Percentiles rank a stretch among this genome's conserved stretches.
phyloP scores from a whole-genome alignment of 2,113 vertebrate species.

The Eudyptes chrysolophus region DNA sequence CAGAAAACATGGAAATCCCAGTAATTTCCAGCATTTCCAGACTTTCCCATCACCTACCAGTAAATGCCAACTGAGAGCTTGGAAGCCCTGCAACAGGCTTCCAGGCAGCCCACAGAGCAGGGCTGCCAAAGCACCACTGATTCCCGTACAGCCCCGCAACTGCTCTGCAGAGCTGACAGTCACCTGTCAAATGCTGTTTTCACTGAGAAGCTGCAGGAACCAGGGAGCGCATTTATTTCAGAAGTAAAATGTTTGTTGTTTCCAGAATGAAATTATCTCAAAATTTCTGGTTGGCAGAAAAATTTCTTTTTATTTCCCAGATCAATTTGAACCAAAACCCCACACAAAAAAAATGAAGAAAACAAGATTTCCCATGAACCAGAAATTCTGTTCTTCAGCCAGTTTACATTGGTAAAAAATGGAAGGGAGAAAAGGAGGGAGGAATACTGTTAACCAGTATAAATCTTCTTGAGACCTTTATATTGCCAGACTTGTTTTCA shows the following conservation, averaged over 20 bases:
- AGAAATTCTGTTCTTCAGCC: background rate
- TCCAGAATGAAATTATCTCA: background rate
- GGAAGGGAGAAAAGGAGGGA: background rate
- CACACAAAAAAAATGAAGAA: background rate
- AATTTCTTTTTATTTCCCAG: background rate
- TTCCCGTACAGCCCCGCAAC: background rate
- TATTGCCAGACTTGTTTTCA: background rate
- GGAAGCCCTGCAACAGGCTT: background rate
- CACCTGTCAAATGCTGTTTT: slow-evolving; percentile 45
- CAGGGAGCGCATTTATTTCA: background rate
- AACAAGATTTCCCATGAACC: background rate
- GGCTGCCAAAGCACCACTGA: background rate
- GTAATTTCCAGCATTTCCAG: background rate
- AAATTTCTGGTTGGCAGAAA: slow-evolving; percentile 18
- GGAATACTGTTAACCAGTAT: background rate
- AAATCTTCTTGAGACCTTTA: background rate
- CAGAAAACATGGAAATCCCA: slow-evolving; percentile 18
- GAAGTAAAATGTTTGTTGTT: background rate
- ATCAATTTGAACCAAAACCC: background rate
- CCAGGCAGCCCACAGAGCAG: background rate
- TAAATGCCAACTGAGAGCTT: background rate
- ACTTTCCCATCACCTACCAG: background rate
- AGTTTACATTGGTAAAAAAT: background rate
- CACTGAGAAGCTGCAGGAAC: slow-evolving; percentile 22
- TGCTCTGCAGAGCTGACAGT: background rate